These are phyloP conservation scores for Drosophila picticornis DNA, from an alignment of 2,888 invertebrate genomes.

Conservation along the genomic window DNA sequence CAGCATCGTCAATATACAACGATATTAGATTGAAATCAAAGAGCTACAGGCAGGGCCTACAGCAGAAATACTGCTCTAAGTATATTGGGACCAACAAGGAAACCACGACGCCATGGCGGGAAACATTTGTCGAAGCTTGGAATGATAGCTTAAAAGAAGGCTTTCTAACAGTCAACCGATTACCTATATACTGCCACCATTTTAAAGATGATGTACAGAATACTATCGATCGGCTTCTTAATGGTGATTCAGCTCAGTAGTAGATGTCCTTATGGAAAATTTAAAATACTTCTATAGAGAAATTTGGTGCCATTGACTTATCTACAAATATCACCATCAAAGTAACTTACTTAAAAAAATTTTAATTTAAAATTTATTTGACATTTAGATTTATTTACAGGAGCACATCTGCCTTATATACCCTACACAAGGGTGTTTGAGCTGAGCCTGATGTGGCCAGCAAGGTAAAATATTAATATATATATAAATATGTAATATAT, in stretches of 20 bases:
- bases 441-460: slow-evolving; percentile 9
- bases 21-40: slow-evolving; percentile 33
- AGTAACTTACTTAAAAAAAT: slow-evolving; percentile 28
- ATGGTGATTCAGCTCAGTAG: slow-evolving; percentile 30
- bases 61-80: slow-evolving; percentile 19
- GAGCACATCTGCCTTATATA: slow-evolving; percentile 10
- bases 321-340: slow-evolving; percentile 2
- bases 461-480: neutral
- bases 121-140: slow-evolving; percentile 46
- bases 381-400: slow-evolving; percentile 34
- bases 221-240: slow-evolving; percentile 14
- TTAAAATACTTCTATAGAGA: neutral
- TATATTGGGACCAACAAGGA: neutral
- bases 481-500: neutral
- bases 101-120: slow-evolving; percentile 39
- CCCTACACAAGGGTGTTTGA: slow-evolving; percentile 31
- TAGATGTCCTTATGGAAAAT: slow-evolving; percentile 4
- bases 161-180: slow-evolving; percentile 12
- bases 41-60: slow-evolving; percentile 27
- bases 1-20: slow-evolving; percentile 29
- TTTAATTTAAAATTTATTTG: slow-evolving; percentile 49
- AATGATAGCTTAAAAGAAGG: slow-evolving; percentile 34
- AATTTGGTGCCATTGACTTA: neutral
- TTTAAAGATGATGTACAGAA: slow-evolving; percentile 49
- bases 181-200: slow-evolving; percentile 45